phyloP scores from a whole-genome alignment of 1,140 invertebrate genomes.

The Battus philenor region DNA sequence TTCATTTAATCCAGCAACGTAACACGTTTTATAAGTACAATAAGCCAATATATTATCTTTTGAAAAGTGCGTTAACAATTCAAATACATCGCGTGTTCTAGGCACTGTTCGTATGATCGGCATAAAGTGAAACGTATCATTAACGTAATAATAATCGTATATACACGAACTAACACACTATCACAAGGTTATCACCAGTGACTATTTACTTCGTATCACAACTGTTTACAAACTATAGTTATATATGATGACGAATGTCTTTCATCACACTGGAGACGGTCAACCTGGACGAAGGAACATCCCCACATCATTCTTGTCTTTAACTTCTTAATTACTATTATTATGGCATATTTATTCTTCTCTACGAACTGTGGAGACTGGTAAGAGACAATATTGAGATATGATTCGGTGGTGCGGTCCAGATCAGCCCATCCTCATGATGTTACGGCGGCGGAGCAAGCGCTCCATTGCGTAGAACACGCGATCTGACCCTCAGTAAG shows the following conservation, averaged over 20 bases:
- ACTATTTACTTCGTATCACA: constrained; percentile 30
- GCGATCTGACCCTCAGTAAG: constrained; percentile 70
- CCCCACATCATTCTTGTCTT: not conserved
- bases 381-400: not conserved
- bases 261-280: constrained; percentile 9
- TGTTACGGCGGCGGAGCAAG: constrained; percentile 61
- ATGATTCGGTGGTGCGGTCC: not conserved
- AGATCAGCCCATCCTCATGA: constrained; percentile 68
- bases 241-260: constrained; percentile 8
- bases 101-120: constrained; percentile 48
- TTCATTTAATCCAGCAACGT: not conserved
- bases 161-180: constrained; percentile 36
- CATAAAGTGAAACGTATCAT: constrained; percentile 33
- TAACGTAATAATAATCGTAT: constrained; percentile 34
- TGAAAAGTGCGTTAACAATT: constrained; percentile 23
- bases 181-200: constrained; percentile 63
- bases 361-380: not conserved
- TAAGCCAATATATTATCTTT: constrained; percentile 22
- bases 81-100: constrained; percentile 66
- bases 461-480: constrained; percentile 73
- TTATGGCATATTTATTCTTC: constrained; percentile 3
- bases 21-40: constrained; percentile 18
- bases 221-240: constrained; percentile 27
- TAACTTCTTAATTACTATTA: not conserved
- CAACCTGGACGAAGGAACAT: not conserved